Evolutionary conservation across 2,888 invertebrate genomes (phyloP).

Genomic region (Leucoptera coffeella): DNA sequence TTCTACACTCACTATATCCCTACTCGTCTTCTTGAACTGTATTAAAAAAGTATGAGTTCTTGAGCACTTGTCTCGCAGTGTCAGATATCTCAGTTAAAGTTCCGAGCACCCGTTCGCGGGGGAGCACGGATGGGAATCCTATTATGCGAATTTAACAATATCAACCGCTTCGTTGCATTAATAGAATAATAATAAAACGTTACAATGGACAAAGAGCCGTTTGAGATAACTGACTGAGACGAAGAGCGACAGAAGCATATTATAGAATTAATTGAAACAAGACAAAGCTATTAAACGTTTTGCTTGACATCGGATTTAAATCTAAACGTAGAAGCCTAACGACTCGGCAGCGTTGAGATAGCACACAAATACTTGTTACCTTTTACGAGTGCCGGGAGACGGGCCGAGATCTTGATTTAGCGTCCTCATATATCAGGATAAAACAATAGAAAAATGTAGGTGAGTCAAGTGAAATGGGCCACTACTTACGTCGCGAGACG

Average conservation of each 20-base stretch:
- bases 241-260: constrained; percentile 37
- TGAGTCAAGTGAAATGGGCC: not conserved
- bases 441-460: too few species aligned
- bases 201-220: constrained; percentile 48
- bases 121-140: constrained; percentile 33
- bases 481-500: constrained; percentile 6
- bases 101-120: constrained; percentile 37
- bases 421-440: constrained; percentile 1
- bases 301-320: too few species aligned
- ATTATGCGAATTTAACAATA: constrained; percentile 47
- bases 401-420: too few species aligned
- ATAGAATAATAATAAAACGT: constrained; percentile 45
- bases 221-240: constrained; percentile 42
- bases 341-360: too few species aligned
- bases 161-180: constrained; percentile 42
- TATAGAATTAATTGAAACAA: too few species aligned
- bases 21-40: too few species aligned
- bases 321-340: too few species aligned
- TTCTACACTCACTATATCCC: too few species aligned
- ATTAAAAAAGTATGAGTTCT: too few species aligned
- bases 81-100: constrained; percentile 35
- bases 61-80: constrained; percentile 15
- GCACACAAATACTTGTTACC: too few species aligned
- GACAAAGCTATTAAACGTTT: too few species aligned
- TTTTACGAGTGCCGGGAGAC: too few species aligned